Evolutionary conservation across 2,797 vertebrate genomes (phyloP).

Genomic region (Sylvia borin): DNA sequence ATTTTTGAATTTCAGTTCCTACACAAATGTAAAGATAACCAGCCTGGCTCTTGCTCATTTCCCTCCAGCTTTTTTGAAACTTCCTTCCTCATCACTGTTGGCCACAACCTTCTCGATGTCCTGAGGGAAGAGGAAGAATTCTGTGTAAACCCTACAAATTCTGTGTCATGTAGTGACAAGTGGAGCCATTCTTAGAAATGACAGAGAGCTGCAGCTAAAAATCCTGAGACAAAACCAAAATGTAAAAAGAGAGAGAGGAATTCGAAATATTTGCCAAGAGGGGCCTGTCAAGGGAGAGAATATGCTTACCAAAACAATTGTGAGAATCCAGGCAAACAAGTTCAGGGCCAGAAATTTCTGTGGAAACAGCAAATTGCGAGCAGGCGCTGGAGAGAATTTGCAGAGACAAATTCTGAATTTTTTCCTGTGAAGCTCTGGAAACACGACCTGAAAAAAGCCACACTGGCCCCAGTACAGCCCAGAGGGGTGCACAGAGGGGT

Average conservation of each 20-base stretch:
- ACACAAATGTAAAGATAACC: not conserved
- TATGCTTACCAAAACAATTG: slow-evolving; percentile 46
- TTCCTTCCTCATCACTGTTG: not conserved
- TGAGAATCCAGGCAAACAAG: slow-evolving; percentile 42
- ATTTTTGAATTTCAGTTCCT: not conserved
- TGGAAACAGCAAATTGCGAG: slow-evolving; percentile 40
- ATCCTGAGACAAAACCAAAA: not conserved
- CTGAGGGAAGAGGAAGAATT: not conserved
- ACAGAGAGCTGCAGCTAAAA: not conserved
- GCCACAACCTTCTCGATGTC: not conserved
- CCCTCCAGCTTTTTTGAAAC: not conserved
- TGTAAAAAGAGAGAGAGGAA: not conserved
- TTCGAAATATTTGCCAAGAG: slow-evolving; percentile 46
- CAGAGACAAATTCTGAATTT: not conserved
- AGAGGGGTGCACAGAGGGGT: no score
- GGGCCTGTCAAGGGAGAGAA: slow-evolving; percentile 37
- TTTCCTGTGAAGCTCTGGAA: not conserved
- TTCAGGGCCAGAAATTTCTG: slow-evolving; percentile 32
- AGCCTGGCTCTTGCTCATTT: not conserved
- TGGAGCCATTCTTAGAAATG: not conserved
- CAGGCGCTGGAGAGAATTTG: not conserved
- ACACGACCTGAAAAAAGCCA: not conserved
- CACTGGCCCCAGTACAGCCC: no score
- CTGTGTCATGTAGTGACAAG: not conserved
- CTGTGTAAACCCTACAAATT: not conserved